These are phyloP conservation scores for Oryzias dopingdopingensis DNA, from an alignment of 2,797 vertebrate genomes.

Conservation along the genomic window DNA sequence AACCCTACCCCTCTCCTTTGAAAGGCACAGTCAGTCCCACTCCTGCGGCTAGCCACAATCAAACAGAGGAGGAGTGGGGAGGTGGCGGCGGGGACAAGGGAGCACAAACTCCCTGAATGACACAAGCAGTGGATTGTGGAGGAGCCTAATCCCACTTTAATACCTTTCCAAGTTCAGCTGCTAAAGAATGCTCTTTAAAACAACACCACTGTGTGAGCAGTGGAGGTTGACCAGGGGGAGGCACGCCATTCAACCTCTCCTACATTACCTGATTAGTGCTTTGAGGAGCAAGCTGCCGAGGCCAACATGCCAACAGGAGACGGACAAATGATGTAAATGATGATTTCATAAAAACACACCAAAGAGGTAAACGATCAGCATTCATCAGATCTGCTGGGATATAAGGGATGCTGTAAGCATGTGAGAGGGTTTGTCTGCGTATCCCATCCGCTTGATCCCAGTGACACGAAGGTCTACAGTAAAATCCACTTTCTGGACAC, in stretches of 20 bases:
- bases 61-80: conserved; percentile 82
- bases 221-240: conserved; percentile 75
- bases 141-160: conserved; percentile 95
- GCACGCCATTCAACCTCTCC: conserved; percentile 76
- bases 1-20: conserved; percentile 87
- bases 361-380: too few relatives aligned
- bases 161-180: conserved; percentile 94
- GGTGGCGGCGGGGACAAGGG: conserved; percentile 72
- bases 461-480: conserved; percentile 32
- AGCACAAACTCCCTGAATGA: conserved; percentile 86
- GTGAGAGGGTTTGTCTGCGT: conserved; percentile 42
- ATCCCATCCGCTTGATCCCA: conserved; percentile 50
- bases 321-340: conserved; percentile 54
- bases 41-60: conserved; percentile 91
- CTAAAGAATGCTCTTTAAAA: conserved; percentile 92
- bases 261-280: conserved; percentile 84
- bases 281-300: conserved; percentile 53
- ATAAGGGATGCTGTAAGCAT: conserved; percentile 30
- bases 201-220: conserved; percentile 84
- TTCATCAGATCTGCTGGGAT: conserved; percentile 32
- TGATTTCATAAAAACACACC: conserved; percentile 48
- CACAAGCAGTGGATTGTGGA: conserved; percentile 91
- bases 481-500: conserved; percentile 49
- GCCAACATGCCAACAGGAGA: conserved; percentile 40
- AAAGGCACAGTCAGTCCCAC: conserved; percentile 90